Evolutionary conservation across 2,797 vertebrate genomes (phyloP), one percentile per base, ranked within the genome.

Genomic region (Gallirallus australis): DNA sequence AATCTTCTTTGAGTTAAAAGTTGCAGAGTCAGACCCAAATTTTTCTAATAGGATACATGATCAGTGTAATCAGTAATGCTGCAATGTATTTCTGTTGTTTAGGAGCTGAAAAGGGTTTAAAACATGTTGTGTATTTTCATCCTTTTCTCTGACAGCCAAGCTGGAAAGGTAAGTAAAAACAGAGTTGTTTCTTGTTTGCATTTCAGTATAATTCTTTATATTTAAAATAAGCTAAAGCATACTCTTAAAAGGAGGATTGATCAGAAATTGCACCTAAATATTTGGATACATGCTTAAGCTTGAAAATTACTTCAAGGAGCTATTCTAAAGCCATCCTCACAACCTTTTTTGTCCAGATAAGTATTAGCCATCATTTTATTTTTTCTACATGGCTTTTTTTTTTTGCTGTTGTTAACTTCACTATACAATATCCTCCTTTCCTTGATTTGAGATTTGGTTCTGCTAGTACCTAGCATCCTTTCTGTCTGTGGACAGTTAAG

Each of bases 41-140:
- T 90, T 80, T 45, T 90, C 66, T 52, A 35, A 63, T 14, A n/a
- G 24, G n/a, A 39, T 17, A 40, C 9, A 3, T 28, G 47, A 48
- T 56, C 80, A 35, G 84, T 69, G 76, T 88, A 47, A 71, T 71
- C 72, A 63, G 93, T 94, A 89, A 82, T 39, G 27, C 59, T 76
- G 63, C 87, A 70, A 50, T 76, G 42, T 71, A 45, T 87, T 89
- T 95, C 87, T 93, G 82, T 78, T 88, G 82, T 93, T 94, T 64
- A 90, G 82, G 88, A 89, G 83, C 80, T 93, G 90, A 71, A 79
- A 94, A 86, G 61, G 24, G 65, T 87, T 90, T 84, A 86, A 95
- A 96, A 82, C 64, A 56, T 53, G 60, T 85, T 93, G 56, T 94
- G 45, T 93, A 37, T 91, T 96, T 95, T 94, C 88, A 93, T 82